These are phyloP conservation scores for Brienomyrus brachyistius DNA, from an alignment of 2,113 vertebrate genomes.

Conservation along the genomic window DNA sequence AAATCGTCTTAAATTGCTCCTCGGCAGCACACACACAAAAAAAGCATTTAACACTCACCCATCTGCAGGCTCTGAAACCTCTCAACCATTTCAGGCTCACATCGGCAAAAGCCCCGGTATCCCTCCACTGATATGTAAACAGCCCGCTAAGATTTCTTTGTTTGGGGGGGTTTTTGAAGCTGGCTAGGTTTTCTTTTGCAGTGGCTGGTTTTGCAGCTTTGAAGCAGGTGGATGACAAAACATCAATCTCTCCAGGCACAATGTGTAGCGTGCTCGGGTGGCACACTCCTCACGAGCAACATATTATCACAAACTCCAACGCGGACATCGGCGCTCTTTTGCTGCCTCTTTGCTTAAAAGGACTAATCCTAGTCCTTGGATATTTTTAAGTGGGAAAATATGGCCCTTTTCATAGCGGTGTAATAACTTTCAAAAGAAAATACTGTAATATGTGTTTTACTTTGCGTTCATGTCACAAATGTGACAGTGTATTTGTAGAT, in stretches of 20 bases:
- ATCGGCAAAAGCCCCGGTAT: slow-evolving; percentile 57
- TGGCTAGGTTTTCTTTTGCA: slow-evolving; percentile 60
- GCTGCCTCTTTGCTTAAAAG: slow-evolving; percentile 39
- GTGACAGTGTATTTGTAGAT: slow-evolving; percentile 23
- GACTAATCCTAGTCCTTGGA: slow-evolving; percentile 40
- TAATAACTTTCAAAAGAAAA: slow-evolving; percentile 3
- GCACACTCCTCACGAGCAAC: slow-evolving; percentile 56
- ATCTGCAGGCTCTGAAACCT: slow-evolving; percentile 50
- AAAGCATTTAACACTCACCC: slow-evolving; percentile 61
- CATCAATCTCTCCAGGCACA: slow-evolving; percentile 69
- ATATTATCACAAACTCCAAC: slow-evolving; percentile 56
- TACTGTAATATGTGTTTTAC: slow-evolving; percentile 11
- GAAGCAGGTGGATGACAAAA: slow-evolving; percentile 75
- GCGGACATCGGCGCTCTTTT: slow-evolving; percentile 35
- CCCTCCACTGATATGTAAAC: slow-evolving; percentile 68
- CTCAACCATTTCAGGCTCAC: slow-evolving; percentile 51
- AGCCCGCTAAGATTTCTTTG: slow-evolving; percentile 82
- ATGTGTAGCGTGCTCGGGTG: slow-evolving; percentile 58
- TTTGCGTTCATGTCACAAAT: slow-evolving; percentile 5
- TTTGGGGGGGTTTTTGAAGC: slow-evolving; percentile 78
- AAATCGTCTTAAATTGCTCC: slow-evolving; percentile 52
- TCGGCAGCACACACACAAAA: slow-evolving; percentile 41
- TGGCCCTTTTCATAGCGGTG: slow-evolving; percentile 16
- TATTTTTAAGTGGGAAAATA: slow-evolving; percentile 18
- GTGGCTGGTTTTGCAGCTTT: slow-evolving; percentile 61